phyloP scores from a whole-genome alignment of 2,888 invertebrate genomes.

The Drosophila gaucha region DNA sequence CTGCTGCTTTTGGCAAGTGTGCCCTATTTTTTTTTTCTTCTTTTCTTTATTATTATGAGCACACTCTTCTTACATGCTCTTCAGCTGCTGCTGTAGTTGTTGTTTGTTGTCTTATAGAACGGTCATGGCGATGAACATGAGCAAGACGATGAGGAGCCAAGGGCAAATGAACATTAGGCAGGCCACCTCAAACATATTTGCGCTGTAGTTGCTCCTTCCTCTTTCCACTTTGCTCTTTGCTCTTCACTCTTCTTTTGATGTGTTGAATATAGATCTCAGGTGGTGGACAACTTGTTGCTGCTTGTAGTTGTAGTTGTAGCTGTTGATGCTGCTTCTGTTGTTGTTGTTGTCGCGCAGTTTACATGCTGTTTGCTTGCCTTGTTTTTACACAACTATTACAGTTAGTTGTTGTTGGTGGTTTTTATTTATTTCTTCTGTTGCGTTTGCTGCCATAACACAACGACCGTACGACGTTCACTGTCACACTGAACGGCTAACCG shows the following conservation, averaged over 20 bases:
- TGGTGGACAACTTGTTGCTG: conserved; percentile 67
- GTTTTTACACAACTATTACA: conserved; percentile 19
- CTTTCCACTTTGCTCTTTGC: conserved; percentile 2
- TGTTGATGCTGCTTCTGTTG: background rate
- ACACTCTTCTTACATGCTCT: conserved; percentile 9
- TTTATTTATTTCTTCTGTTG: conserved; percentile 3
- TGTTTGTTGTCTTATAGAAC: conserved; percentile 85
- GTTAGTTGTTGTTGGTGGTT: conserved; percentile 11
- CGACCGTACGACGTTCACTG: conserved; percentile 76
- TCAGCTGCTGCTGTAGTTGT: background rate
- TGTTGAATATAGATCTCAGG: conserved; percentile 30
- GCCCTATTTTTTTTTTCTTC: conserved; percentile 52
- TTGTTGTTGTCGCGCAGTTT: conserved; percentile 19
- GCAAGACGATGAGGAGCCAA: conserved; percentile 88
- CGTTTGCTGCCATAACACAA: conserved; percentile 60
- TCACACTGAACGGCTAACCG: conserved; percentile 65
- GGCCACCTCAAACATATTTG: conserved; percentile 84
- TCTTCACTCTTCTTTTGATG: background rate
- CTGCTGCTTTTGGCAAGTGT: conserved; percentile 55
- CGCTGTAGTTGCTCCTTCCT: conserved; percentile 10
- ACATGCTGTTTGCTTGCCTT: background rate
- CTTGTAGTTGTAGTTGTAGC: conserved; percentile 7
- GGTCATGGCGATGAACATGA: conserved; percentile 88
- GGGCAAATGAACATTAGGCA: conserved; percentile 89
- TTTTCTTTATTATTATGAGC: conserved; percentile 5